Evolutionary conservation across 1,140 invertebrate genomes (phyloP).

Genomic region (Sweltsa coloradensis): DNA sequence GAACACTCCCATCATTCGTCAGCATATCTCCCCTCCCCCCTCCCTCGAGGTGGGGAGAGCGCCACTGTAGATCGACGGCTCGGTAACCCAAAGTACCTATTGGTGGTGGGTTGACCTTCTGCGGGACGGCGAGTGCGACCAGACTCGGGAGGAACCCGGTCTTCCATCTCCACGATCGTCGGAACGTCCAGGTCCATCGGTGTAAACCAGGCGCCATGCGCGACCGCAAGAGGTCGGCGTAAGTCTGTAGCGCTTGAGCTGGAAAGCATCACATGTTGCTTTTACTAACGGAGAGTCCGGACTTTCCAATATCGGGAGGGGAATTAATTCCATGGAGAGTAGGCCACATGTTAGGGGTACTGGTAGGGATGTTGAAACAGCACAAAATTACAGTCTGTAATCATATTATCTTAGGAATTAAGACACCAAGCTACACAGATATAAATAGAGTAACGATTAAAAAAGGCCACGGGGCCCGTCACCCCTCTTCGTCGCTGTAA

Average conservation of each 20-base stretch:
- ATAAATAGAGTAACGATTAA: too few species aligned
- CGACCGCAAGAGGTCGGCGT: conserved; percentile 65
- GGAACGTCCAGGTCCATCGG: conserved; percentile 42
- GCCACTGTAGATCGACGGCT: conserved; percentile 46
- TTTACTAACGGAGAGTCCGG: too few species aligned
- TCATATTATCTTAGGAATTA: too few species aligned
- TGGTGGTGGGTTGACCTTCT: conserved; percentile 38
- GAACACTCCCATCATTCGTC: conserved; percentile 61
- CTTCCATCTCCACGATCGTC: conserved; percentile 62
- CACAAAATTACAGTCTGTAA: too few species aligned
- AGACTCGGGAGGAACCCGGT: conserved; percentile 34
- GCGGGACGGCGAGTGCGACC: conserved; percentile 28
- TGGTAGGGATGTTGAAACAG: too few species aligned
- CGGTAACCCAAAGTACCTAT: conserved; percentile 81
- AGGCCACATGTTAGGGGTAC: too few species aligned
- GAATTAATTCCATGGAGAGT: too few species aligned
- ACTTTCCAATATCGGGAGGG: too few species aligned
- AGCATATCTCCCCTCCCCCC: conserved; percentile 53
- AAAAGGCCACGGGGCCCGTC: too few species aligned
- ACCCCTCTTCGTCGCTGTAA: too few species aligned
- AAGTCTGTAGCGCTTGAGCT: conserved; percentile 82
- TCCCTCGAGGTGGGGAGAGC: conserved; percentile 40
- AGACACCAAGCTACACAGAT: too few species aligned
- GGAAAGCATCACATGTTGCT: too few species aligned
- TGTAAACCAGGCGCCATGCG: conserved; percentile 48